Evolutionary conservation across 2,888 invertebrate species (phyloP).

Genomic region (Ptychoptera albimana): DNA sequence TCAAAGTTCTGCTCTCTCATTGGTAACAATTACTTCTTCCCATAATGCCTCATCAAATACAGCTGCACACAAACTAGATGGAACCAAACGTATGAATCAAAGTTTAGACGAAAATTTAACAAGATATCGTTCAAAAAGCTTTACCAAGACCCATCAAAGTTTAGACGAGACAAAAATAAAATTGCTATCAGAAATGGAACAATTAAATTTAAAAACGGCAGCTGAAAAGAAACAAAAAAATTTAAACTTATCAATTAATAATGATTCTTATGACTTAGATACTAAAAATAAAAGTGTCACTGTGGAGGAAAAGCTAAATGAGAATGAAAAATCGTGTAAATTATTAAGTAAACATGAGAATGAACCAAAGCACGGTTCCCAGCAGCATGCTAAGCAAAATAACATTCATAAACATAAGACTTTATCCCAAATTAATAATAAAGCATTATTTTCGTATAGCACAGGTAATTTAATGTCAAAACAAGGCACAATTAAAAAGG

Average conservation of each 20-base stretch:
- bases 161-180: constrained; percentile 43
- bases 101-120: constrained; percentile 56
- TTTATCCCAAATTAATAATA: constrained; percentile 8
- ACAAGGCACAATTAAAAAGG: constrained; percentile 22
- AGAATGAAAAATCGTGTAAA: background rate
- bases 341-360: too few relatives aligned
- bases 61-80: constrained; percentile 31
- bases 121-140: constrained; percentile 28
- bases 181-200: constrained; percentile 17
- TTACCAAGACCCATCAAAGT: constrained; percentile 48
- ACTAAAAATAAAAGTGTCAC: background rate
- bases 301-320: background rate
- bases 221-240: background rate
- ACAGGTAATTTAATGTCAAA: constrained; percentile 18
- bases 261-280: background rate
- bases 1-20: constrained; percentile 66
- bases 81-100: constrained; percentile 49
- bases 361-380: background rate
- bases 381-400: background rate
- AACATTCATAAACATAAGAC: background rate
- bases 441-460: constrained; percentile 18
- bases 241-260: background rate
- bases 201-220: background rate
- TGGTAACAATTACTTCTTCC: constrained; percentile 22
- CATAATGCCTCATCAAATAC: background rate